Base-by-base conservation (phyloP, 2,888 invertebrate species). In the Orchestes rusci region DNA sequence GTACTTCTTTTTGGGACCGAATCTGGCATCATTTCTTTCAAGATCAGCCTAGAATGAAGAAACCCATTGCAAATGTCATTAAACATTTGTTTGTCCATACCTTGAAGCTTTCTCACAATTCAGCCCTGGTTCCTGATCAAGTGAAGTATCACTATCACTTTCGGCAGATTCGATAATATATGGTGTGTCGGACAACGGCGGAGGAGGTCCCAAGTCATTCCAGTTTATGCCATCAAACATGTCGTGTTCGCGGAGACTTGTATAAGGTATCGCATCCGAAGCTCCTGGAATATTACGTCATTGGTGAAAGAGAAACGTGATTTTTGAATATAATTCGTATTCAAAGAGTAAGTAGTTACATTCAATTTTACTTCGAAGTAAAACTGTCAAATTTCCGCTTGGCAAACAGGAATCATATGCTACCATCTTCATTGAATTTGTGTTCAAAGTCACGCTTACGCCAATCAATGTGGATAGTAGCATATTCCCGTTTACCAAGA, bases 211-310 rank as follows among this genome's bases (percentile, higher is more conserved):
- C 43, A 96, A 71, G 29, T 78, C 78, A 39, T 87, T 84, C 79
- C 92, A 96, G 59, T 89, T 79, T 40, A 92, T 31, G 28, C 79
- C 84, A 39, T 74, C 71, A 66, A 96, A 97, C 69, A 96, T 93
- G 17, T 79, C 75, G 71, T 99, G 96, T 30, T 76, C 72, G 55
- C 91, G 82, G 59, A 99, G 83, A 59, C 85, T 84, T 32, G 80
- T 76, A 64, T 94, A 95, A 16, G 77, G 78, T 13, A 71, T 73
- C 39, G 74, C 79, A 64, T 92, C 92, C 43, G 70, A 70, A 5
- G 87, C 84, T 18, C 96, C 96, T 50, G 17, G 17, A 18, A 15
- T 7, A 17, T 17, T 8, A 8, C 31, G 10, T 23, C 10, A 23
- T n/a, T n/a, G 5, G 1, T 29, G 5, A 32, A 38, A 30, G 19